These are phyloP conservation scores for Clarias magur DNA, from an alignment of 2,113 vertebrate species.

Conservation along the genomic window DNA sequence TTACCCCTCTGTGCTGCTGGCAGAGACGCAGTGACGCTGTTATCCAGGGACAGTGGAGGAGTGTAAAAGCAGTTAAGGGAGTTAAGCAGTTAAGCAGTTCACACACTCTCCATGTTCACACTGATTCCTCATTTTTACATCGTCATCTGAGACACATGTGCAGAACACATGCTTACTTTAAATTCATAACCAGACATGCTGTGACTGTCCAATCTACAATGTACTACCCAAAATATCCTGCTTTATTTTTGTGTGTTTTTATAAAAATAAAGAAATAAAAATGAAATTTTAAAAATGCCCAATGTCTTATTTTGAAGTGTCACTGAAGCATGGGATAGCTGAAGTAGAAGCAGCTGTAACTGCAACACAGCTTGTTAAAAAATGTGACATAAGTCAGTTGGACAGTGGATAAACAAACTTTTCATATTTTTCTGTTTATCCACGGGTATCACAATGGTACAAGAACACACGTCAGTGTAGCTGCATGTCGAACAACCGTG, in stretches of 20 bases:
- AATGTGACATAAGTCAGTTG: not conserved
- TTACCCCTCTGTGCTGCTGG: constrained; percentile 52
- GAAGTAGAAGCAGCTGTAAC: not conserved
- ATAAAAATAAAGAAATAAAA: too few relatives aligned
- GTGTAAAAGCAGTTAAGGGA: not conserved
- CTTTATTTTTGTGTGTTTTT: not conserved
- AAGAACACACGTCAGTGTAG: not conserved
- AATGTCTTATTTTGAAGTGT: not conserved
- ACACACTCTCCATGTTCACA: constrained; percentile 2
- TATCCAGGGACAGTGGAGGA: not conserved
- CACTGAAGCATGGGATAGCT: not conserved
- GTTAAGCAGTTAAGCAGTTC: not conserved
- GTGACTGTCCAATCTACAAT: not conserved
- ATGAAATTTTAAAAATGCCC: not conserved
- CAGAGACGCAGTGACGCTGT: not conserved
- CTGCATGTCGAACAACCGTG: not conserved
- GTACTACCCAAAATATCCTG: not conserved
- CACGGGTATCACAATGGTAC: not conserved
- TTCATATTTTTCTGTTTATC: not conserved
- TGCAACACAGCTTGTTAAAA: not conserved
- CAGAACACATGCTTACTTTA: not conserved
- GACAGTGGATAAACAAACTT: not conserved
- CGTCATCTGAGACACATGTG: not conserved
- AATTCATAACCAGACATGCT: not conserved
- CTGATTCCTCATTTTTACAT: not conserved